Conservation (phyloP, 2,888 invertebrate species). For the Drosophila paracracens region DNA sequence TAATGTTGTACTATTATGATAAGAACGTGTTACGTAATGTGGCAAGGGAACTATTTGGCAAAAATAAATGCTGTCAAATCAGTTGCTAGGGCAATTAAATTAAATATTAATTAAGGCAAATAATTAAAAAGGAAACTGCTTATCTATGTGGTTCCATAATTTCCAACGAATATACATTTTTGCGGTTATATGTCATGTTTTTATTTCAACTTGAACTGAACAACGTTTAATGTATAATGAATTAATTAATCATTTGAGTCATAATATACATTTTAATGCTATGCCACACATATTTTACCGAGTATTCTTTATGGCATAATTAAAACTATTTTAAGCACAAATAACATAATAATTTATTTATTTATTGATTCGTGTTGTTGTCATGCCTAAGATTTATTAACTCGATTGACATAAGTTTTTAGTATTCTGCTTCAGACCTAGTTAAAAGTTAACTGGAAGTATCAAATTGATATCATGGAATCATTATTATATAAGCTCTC, state of each 20-base stretch:
- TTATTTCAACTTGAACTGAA: neutral
- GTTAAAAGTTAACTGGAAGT: neutral
- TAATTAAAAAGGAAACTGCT: neutral
- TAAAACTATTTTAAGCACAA: slow-evolving; percentile 1
- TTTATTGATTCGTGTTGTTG: neutral
- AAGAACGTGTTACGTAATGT: slow-evolving; percentile 13
- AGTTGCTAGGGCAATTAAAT: neutral
- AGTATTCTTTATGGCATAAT: too few relatives aligned
- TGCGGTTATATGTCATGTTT: neutral
- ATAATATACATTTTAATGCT: neutral
- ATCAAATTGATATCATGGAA: neutral
- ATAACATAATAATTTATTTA: neutral
- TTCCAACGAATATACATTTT: neutral
- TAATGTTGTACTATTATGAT: slow-evolving; percentile 13
- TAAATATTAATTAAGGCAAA: neutral
- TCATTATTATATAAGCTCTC: neutral
- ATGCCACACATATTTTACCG: too few relatives aligned
- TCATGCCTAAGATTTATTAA: neutral
- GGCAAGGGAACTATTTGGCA: neutral
- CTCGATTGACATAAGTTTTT: neutral
- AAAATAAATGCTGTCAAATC: neutral
- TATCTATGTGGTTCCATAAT: neutral
- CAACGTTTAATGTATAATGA: neutral
- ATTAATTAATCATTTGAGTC: neutral
- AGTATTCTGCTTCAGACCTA: neutral